These are phyloP conservation scores for Calidris pugnax DNA, from an alignment of 2,113 vertebrate species.

Conservation along the genomic window DNA sequence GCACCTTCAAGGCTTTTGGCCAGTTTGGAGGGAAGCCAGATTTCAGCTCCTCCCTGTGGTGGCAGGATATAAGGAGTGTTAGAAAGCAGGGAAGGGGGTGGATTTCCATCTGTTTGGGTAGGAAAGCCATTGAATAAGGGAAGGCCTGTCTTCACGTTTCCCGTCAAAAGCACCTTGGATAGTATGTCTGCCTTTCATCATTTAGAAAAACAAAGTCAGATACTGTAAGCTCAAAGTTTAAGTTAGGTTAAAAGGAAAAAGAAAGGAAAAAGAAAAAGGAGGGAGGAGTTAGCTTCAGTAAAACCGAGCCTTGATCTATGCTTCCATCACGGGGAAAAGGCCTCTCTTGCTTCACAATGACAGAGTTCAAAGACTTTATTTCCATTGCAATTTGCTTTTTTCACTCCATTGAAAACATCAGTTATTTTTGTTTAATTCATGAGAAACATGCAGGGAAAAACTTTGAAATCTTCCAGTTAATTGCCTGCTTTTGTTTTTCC, in stretches of 20 bases:
- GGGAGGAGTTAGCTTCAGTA: neutral
- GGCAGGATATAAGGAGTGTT: constrained; percentile 45
- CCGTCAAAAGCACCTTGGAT: neutral
- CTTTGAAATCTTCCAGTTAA: neutral
- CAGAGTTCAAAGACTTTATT: neutral
- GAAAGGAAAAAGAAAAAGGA: neutral
- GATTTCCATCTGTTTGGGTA: constrained; percentile 46
- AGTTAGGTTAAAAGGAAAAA: neutral
- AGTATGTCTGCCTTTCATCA: neutral
- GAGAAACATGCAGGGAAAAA: neutral
- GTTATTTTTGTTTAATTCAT: constrained; percentile 4
- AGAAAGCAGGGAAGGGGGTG: constrained; percentile 13
- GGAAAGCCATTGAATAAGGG: neutral
- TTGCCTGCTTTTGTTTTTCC: neutral
- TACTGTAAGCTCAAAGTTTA: neutral
- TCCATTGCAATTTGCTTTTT: neutral
- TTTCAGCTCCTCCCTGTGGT: constrained; percentile 29
- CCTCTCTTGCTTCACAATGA: neutral
- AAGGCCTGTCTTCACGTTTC: neutral
- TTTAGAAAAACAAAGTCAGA: neutral
- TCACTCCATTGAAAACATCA: neutral
- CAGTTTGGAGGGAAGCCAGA: constrained; percentile 40
- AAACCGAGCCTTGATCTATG: neutral
- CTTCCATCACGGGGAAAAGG: neutral
- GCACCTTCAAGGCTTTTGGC: constrained; percentile 21